Conservation (phyloP, 2,888 invertebrate species). For the Pollenia griseotomentosa region DNA sequence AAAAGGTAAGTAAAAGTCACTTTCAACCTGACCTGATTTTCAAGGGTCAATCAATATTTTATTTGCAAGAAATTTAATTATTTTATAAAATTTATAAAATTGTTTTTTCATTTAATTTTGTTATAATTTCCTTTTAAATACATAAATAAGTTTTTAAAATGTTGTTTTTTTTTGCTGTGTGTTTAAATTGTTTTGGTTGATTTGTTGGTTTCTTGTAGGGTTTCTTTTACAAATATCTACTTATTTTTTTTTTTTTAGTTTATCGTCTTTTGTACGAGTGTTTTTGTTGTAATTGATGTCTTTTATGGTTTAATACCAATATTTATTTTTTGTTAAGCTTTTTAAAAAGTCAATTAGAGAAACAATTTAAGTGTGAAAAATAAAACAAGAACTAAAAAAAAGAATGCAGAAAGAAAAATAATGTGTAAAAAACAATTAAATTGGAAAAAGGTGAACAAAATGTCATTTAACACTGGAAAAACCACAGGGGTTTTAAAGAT, state of each 20-base stretch:
- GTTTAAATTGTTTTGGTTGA: constrained; percentile 65
- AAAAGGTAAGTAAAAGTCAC: constrained; percentile 12
- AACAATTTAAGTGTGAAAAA: constrained; percentile 70
- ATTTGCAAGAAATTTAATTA: constrained; percentile 29
- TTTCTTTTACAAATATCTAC: constrained; percentile 58
- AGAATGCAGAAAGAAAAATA: background rate
- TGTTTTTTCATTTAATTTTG: background rate
- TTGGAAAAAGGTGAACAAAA: constrained; percentile 34
- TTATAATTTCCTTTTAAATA: constrained; percentile 23
- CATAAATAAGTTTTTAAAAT: constrained; percentile 20
- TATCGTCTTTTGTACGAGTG: constrained; percentile 24
- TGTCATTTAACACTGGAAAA: constrained; percentile 50
- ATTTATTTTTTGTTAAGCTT: constrained; percentile 68
- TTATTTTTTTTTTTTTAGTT: constrained; percentile 15
- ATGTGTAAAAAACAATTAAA: constrained; percentile 50
- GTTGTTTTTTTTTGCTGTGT: constrained; percentile 31
- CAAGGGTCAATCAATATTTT: constrained; percentile 51
- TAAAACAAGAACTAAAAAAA: constrained; percentile 57
- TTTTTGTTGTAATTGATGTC: constrained; percentile 18
- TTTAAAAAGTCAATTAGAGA: constrained; percentile 73
- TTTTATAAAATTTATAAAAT: background rate
- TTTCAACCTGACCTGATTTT: constrained; percentile 68
- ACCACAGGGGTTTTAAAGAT: background rate
- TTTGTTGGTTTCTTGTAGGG: constrained; percentile 72
- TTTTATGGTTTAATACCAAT: constrained; percentile 68